Evolutionary conservation across 2,888 invertebrate genomes (phyloP).

Genomic region (Lasioglossum marginatum): DNA sequence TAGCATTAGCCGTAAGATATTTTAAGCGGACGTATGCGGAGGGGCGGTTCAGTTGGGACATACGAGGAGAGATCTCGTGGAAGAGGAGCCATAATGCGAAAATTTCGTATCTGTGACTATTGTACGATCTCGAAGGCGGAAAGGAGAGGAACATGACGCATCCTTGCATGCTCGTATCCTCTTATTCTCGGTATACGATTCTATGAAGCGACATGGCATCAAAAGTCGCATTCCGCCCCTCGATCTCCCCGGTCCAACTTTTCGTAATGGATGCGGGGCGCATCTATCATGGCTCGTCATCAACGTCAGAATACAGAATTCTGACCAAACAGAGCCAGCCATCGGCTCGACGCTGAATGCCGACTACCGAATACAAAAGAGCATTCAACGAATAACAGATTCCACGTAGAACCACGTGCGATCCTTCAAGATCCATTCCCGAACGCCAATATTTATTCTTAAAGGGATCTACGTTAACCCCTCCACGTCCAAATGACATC

Average conservation of each 20-base stretch:
- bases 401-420: neutral
- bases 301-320: conserved; percentile 77
- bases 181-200: neutral
- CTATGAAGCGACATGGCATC: conserved; percentile 4
- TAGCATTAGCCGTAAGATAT: neutral
- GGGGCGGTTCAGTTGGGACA: neutral
- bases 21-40: neutral
- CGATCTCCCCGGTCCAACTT: conserved; percentile 55
- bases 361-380: conserved; percentile 69
- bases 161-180: neutral
- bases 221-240: conserved; percentile 33
- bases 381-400: conserved; percentile 44
- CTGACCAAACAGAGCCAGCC: conserved; percentile 68
- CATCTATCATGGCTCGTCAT: conserved; percentile 75
- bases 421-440: neutral
- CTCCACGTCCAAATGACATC: neutral
- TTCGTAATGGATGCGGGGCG: conserved; percentile 66
- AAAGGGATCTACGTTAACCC: neutral
- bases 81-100: neutral
- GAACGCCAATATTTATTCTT: neutral
- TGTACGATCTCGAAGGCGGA: conserved; percentile 7
- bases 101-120: conserved; percentile 16
- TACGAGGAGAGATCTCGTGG: neutral
- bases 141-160: conserved; percentile 2
- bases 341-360: conserved; percentile 62